phyloP scores from a whole-genome alignment of 2,113 vertebrate species.

The Campylomormyrus tamandua region DNA sequence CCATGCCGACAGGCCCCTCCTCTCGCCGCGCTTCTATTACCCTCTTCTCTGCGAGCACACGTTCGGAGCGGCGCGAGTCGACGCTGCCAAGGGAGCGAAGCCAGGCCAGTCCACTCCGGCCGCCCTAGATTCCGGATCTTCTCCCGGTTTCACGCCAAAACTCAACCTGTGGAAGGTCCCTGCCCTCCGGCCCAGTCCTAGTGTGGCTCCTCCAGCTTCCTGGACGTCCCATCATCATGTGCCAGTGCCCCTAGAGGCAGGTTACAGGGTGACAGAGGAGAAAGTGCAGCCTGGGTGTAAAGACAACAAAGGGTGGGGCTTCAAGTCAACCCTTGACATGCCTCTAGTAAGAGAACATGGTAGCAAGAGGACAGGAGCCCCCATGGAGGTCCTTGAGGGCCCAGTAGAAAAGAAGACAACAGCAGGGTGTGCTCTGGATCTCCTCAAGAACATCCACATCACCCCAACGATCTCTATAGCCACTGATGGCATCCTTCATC shows the following conservation, averaged over 20 bases:
- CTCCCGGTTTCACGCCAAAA: constrained; percentile 56
- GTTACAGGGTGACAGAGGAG: constrained; percentile 45
- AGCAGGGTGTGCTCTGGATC: constrained; percentile 53
- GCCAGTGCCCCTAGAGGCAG: constrained; percentile 42
- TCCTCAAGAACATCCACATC: constrained; percentile 54
- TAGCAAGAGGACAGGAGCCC: constrained; percentile 45
- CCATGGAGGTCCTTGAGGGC: constrained; percentile 46
- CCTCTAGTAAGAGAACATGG: constrained; percentile 8
- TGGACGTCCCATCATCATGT: constrained; percentile 51
- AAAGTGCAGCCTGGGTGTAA: constrained; percentile 43
- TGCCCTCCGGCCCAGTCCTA: constrained; percentile 52
- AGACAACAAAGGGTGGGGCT: constrained; percentile 48
- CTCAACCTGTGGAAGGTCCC: constrained; percentile 72
- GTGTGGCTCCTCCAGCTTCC: constrained; percentile 46
- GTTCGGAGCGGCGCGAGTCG: constrained; percentile 49
- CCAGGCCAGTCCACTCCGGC: constrained; percentile 34
- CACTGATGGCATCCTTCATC: constrained; percentile 50
- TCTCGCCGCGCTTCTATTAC: constrained; percentile 79
- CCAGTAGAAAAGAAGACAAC: constrained; percentile 62
- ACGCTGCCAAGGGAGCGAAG: constrained; percentile 58
- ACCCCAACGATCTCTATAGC: constrained; percentile 38
- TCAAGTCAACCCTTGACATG: constrained; percentile 29
- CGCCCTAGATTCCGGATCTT: constrained; percentile 40
- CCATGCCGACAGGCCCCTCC: constrained; percentile 58
- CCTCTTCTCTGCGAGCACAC: constrained; percentile 81